Percentiles rank a stretch among this genome's conserved stretches.
Conservation (phyloP, 92 coral and sea anemone genomes). For the Metridium senile region DNA sequence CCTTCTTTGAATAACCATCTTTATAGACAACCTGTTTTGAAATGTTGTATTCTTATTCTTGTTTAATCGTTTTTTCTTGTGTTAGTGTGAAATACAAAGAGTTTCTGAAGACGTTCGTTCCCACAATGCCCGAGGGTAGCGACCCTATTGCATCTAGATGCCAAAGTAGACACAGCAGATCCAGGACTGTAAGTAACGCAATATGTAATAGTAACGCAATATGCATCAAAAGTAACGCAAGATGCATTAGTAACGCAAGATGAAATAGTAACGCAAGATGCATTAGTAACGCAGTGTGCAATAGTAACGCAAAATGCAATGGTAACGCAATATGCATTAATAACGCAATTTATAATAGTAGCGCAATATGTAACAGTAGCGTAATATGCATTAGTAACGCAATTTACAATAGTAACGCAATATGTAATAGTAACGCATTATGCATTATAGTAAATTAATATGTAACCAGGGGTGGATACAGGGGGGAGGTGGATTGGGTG, state of each 20-base stretch:
- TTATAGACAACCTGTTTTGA: too few species aligned
- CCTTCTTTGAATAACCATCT: too few species aligned
- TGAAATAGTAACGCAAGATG: neutral
- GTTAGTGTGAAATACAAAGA: slow-evolving; percentile 69
- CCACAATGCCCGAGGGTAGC: slow-evolving; percentile 70
- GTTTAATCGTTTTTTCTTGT: too few species aligned
- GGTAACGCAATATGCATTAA: neutral
- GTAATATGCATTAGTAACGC: neutral
- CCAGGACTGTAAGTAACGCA: slow-evolving; percentile 20
- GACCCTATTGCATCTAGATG: slow-evolving; percentile 36
- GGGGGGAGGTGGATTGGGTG: too few species aligned
- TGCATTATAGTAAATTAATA: neutral
- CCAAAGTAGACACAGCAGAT: slow-evolving; percentile 3
- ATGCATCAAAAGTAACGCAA: neutral
- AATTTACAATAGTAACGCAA: too few species aligned
- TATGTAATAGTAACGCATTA: neutral
- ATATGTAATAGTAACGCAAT: neutral
- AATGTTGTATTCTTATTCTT: too few species aligned
- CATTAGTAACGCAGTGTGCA: neutral
- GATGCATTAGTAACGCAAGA: neutral
- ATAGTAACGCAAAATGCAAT: neutral
- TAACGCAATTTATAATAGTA: neutral
- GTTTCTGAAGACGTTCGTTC: slow-evolving; percentile 64
- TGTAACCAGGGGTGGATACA: too few species aligned
- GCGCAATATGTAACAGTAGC: neutral